Evolutionary conservation across 2,113 vertebrate species (phyloP), one percentile per base, ranked within the genome.

Genomic region (Todiramphus chloris): DNA sequence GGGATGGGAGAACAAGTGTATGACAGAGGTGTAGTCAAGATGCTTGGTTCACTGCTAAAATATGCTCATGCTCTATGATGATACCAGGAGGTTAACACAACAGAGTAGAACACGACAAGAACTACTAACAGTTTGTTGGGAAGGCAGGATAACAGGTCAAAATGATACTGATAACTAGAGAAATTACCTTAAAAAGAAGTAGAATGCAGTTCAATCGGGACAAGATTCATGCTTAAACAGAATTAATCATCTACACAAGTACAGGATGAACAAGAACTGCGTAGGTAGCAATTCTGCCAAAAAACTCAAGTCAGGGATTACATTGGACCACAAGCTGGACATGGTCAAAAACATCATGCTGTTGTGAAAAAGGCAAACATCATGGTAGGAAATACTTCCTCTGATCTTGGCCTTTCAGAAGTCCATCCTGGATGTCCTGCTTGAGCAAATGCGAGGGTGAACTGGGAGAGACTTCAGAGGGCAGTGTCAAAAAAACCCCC

Each of bases 311-410:
- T 80, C 25, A 67, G 60, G 30, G 48, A 35, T 78, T 82, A 43
- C 31, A 43, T 39, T 92, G 68, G 56, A 64, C 68, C 69, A 31
- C 69, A 39, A 82, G 20, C 24, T 93, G 87, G 39, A 93, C 94
- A 96, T 96, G 96, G 95, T 97, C 95, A 97, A 96, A 97, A 97
- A 82, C 94, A 95, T 95, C 64, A 84, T 53, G 62, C 83, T 94
- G 43, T 81, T 88, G 68, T 94, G 53, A 83, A 81, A 88, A 86
- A 78, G 17, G 35, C 77, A 91, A 89, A 78, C 69, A 60, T 90
- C 43, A 20, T 53, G 16, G 83, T 79, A n/a, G 48, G 30, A 64
- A 89, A 59, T 73, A 82, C 53, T 90, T 87, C 31, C 85, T 88
- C 68, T 87, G 50, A 25, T 89, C 58, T 87, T 84, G 80, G 33